These are phyloP conservation scores for Phalacrocorax aristotelis DNA, from an alignment of 2,113 vertebrate species.

Conservation along the genomic window DNA sequence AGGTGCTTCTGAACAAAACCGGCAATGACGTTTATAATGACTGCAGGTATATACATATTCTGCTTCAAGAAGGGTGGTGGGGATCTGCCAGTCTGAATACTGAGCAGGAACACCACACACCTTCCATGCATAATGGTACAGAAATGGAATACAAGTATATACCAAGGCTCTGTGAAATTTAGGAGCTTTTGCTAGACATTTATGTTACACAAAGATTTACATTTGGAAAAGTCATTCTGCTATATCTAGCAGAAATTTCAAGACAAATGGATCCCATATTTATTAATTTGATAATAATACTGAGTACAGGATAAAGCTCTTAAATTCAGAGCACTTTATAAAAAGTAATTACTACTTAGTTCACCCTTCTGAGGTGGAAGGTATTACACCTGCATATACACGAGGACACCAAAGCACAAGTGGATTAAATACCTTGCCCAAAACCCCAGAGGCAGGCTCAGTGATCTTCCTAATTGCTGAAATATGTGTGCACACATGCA, in stretches of 20 bases:
- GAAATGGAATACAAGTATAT: neutral
- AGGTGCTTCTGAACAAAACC: neutral
- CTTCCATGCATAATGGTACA: neutral
- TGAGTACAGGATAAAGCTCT: neutral
- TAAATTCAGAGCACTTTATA: slow-evolving; percentile 39
- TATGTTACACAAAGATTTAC: slow-evolving; percentile 36
- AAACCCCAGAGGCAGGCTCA: neutral
- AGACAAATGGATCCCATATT: slow-evolving; percentile 39
- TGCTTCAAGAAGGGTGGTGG: neutral
- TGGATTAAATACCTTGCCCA: slow-evolving; percentile 1
- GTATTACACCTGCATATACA: slow-evolving; percentile 18
- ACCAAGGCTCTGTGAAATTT: neutral
- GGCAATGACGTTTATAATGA: neutral
- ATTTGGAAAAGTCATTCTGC: slow-evolving; percentile 11
- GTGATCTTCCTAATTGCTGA: neutral
- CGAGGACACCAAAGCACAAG: slow-evolving; percentile 40
- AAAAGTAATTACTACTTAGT: slow-evolving; percentile 50
- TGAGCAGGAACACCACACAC: neutral
- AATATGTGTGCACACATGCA: neutral
- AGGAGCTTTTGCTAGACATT: slow-evolving; percentile 16
- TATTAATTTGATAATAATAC: slow-evolving; percentile 15
- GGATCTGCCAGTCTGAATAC: slow-evolving; percentile 14
- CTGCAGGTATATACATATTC: neutral
- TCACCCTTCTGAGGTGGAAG: slow-evolving; percentile 18
- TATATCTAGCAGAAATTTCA: slow-evolving; percentile 22